Evolutionary conservation across 2,888 invertebrate genomes (phyloP).

Genomic region (Eurytoma californica): DNA sequence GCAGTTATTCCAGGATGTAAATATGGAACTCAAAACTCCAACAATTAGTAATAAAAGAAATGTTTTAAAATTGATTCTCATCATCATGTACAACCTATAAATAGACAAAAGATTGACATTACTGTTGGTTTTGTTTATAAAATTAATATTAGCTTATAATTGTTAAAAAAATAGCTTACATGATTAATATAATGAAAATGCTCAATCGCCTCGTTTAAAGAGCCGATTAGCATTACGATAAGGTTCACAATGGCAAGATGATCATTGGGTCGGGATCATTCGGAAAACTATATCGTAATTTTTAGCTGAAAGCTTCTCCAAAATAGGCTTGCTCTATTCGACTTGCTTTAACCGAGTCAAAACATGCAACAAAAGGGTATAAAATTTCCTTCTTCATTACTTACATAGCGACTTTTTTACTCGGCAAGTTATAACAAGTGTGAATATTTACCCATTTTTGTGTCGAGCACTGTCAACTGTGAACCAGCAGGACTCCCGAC

Average conservation of each 20-base stretch:
- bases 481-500: no score
- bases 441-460: no score
- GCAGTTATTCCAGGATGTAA: slow-evolving; percentile 87
- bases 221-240: slow-evolving; percentile 52
- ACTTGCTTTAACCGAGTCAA: slow-evolving; percentile 11
- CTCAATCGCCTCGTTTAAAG: slow-evolving; percentile 47
- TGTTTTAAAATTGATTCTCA: slow-evolving; percentile 87
- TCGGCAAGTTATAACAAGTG: no score
- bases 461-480: no score
- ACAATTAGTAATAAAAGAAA: slow-evolving; percentile 77
- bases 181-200: slow-evolving; percentile 44
- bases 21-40: slow-evolving; percentile 81
- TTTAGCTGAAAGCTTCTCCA: slow-evolving; percentile 8
- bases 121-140: not conserved
- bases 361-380: slow-evolving; percentile 5
- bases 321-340: slow-evolving; percentile 20
- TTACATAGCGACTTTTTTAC: slow-evolving; percentile 31
- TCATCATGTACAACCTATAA: slow-evolving; percentile 79
- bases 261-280: slow-evolving; percentile 2
- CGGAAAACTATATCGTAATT: not conserved
- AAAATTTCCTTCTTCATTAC: not conserved
- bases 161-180: slow-evolving; percentile 31
- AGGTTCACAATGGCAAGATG: not conserved
- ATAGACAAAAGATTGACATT: slow-evolving; percentile 5
- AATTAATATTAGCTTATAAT: not conserved